A percentile compares a stretch with the other conserved stretches of the same genome.
Conservation (phyloP, 2,888 invertebrate genomes). For the Ochlodes sylvanus region DNA sequence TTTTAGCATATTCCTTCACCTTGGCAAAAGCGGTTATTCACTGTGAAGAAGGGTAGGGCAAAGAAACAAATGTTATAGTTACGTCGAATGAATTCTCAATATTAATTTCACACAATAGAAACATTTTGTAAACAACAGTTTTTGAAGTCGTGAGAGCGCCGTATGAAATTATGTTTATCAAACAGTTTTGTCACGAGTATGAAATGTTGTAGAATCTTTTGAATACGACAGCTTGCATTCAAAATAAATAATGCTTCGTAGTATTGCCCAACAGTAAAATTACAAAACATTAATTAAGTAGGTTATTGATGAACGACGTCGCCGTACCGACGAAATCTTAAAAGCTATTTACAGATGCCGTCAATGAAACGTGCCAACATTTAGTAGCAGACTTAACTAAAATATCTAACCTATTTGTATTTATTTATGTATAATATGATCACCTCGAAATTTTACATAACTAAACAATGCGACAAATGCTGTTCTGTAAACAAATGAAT, state of each 20-base stretch:
- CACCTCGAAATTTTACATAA: not conserved
- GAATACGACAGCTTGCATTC: not conserved
- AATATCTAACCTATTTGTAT: slow-evolving; percentile 61
- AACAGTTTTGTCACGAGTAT: not conserved
- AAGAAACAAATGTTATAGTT: slow-evolving; percentile 1
- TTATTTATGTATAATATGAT: slow-evolving; percentile 27
- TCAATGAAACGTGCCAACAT: slow-evolving; percentile 76
- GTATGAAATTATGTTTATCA: slow-evolving; percentile 1
- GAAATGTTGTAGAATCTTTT: not conserved
- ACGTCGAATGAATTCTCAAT: slow-evolving; percentile 7
- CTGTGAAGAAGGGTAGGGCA: slow-evolving; percentile 16
- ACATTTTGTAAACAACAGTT: not conserved
- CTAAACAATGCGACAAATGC: not conserved
- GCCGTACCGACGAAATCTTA: slow-evolving; percentile 55
- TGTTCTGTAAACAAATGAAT: not conserved
- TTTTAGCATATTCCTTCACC: slow-evolving; percentile 29
- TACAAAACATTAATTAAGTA: slow-evolving; percentile 27
- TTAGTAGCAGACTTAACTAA: slow-evolving; percentile 55
- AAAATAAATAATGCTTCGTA: not conserved
- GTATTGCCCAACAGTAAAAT: slow-evolving; percentile 2
- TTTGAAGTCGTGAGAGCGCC: not conserved
- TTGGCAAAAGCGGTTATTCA: slow-evolving; percentile 27
- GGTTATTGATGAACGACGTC: slow-evolving; percentile 40
- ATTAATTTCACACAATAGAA: slow-evolving; percentile 3
- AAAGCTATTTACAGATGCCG: slow-evolving; percentile 70